Conservation (phyloP, 2,888 invertebrate species). For the Diplazon laetatorius region DNA sequence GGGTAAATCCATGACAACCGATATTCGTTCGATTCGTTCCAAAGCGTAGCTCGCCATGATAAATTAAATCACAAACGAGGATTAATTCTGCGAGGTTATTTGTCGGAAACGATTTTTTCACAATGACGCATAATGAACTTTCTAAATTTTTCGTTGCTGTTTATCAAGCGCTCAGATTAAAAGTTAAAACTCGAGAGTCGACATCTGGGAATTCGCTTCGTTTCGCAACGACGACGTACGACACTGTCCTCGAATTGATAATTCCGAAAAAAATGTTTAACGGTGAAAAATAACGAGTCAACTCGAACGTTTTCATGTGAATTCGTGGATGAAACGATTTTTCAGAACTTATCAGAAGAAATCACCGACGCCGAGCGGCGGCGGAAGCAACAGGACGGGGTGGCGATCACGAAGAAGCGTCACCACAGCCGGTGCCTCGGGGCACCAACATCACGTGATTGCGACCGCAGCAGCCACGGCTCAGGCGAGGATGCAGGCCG, state of each 20-base stretch:
- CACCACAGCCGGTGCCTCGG: conserved; percentile 80
- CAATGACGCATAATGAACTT: background rate
- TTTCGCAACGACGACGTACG: background rate
- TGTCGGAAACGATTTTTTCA: background rate
- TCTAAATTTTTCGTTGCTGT: background rate
- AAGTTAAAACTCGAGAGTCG: too few relatives aligned
- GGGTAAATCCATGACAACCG: too few relatives aligned
- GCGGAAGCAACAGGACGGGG: conserved; percentile 78
- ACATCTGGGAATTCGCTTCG: conserved; percentile 35
- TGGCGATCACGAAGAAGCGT: conserved; percentile 81
- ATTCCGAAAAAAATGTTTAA: background rate
- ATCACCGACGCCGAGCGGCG: conserved; percentile 80
- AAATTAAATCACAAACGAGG: too few relatives aligned
- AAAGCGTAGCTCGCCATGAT: too few relatives aligned
- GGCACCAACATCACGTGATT: conserved; percentile 80
- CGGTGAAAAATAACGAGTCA: conserved; percentile 7
- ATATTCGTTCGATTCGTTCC: background rate
- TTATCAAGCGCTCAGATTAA: too few relatives aligned
- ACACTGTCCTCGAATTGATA: background rate
- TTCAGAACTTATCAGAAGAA: conserved; percentile 81
- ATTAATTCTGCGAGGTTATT: background rate
- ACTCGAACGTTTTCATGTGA: conserved; percentile 2
- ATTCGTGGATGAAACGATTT: conserved; percentile 40
- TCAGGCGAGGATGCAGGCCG: conserved; percentile 92
- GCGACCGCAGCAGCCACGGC: conserved; percentile 80